Evolutionary conservation across 2,888 invertebrate species (phyloP), one percentile per base, ranked within the genome.

Genomic region (Blastobasis lacticolella): DNA sequence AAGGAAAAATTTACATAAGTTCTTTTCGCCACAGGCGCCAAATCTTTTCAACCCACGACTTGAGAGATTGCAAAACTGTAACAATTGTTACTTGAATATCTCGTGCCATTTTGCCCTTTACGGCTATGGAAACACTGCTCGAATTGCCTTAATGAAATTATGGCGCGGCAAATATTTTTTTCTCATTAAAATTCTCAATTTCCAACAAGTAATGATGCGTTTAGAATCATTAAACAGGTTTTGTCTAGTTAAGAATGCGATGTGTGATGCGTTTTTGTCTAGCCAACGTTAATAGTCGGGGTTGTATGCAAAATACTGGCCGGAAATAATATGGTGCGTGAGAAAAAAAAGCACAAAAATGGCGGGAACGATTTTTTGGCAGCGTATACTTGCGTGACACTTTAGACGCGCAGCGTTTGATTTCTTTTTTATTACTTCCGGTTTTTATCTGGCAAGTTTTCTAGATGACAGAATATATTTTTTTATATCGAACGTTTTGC

Each of bases 191-290:
- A 23, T 23, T 23, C 23, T 23, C 23, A 23, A 23, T 23, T 23
- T 23, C 3, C 23, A 2, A 23, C 23, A 23, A 23, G 69, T 78
- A 80, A 81, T 80, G 81, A 81, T 73, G 81, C 80, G 80, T 77
- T 54, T 56, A 63, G 86, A 88, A 87, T 87, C 61, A 64, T 61
- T 85, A 85, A 87, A 79, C 86, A 77, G 75, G 83, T 83, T 85
- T 82, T 82, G 82, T 81, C 81, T 85, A 9, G 80, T 73, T 84
- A 78, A 65, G 72, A 80, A 78, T 71, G 76, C 75, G 69, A 67
- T 65, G 67, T 67, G 74, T 73, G 73, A 71, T 69, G 67, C 65
- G 60, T 69, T 63, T 73, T 67, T 56, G 68, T 62, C 65, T 69
- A 69, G 58, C 68, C 55, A 59, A 54, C 68, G 70, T 74, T 66